Conservation (phyloP, 2,797 vertebrate genomes). For the Clarias platycephalus region DNA sequence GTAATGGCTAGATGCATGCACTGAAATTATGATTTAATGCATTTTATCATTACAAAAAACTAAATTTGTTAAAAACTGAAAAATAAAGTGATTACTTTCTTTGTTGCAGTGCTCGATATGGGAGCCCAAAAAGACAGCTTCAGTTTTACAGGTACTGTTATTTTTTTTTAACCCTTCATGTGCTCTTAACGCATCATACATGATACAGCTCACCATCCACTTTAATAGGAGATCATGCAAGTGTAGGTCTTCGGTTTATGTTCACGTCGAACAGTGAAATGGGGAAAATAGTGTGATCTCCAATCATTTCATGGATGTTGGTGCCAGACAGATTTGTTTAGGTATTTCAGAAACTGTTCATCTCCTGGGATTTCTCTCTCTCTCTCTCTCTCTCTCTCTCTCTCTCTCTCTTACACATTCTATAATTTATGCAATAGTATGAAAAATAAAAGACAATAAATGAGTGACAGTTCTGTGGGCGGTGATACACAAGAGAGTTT, state of each 20-base stretch:
- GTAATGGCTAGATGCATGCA: neutral
- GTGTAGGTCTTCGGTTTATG: neutral
- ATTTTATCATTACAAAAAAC: neutral
- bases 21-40: neutral
- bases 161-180: neutral
- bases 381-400: neutral
- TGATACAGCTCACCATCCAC: neutral
- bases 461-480: neutral
- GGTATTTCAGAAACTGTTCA: neutral
- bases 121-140: slow-evolving; percentile 87
- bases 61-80: neutral
- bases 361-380: neutral
- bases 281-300: neutral
- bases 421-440: neutral
- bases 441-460: neutral
- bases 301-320: neutral
- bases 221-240: neutral
- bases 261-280: neutral
- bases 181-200: neutral
- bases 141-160: slow-evolving; percentile 85
- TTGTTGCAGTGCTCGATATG: slow-evolving; percentile 80
- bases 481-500: neutral
- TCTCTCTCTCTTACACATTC: neutral
- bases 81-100: slow-evolving; percentile 49
- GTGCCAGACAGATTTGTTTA: neutral